Conservation (phyloP, 2,888 invertebrate genomes). For the Pollenia angustigena region DNA sequence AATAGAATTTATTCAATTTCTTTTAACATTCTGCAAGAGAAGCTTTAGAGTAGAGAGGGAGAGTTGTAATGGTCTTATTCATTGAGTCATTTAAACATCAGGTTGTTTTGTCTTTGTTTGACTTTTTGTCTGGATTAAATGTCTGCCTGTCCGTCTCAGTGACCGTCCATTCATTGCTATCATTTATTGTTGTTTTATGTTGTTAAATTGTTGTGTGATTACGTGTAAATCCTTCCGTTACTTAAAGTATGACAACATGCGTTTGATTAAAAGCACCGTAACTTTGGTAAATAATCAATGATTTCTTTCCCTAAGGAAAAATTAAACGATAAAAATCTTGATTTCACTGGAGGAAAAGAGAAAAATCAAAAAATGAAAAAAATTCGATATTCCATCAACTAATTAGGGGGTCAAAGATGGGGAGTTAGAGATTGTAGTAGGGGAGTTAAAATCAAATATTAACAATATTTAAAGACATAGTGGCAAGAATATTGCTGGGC, state of each 20-base stretch:
- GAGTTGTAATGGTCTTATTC: slow-evolving; percentile 24
- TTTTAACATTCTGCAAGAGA: slow-evolving; percentile 11
- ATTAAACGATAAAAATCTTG: slow-evolving; percentile 40
- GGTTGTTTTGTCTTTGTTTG: slow-evolving; percentile 6
- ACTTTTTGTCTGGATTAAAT: neutral
- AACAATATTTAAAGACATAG: neutral
- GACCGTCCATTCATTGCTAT: slow-evolving; percentile 29
- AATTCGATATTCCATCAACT: slow-evolving; percentile 3
- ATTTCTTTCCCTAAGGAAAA: slow-evolving; percentile 38
- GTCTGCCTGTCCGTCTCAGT: neutral
- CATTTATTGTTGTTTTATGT: slow-evolving; percentile 56
- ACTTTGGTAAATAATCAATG: slow-evolving; percentile 43
- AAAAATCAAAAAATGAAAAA: too few relatives aligned
- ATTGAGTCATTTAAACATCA: slow-evolving; percentile 7
- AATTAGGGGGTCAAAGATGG: neutral
- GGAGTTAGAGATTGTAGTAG: neutral
- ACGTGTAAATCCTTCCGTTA: slow-evolving; percentile 72
- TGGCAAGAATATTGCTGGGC: too few relatives aligned
- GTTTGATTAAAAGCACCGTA: slow-evolving; percentile 37
- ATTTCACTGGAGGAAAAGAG: neutral
- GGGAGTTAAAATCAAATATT: neutral
- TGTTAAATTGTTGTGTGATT: slow-evolving; percentile 70
- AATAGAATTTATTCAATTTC: slow-evolving; percentile 66
- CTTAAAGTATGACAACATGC: slow-evolving; percentile 60
- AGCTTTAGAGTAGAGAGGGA: neutral